These are phyloP conservation scores for Sebastes nivosus DNA, from an alignment of 2,797 vertebrate genomes.

Conservation along the genomic window DNA sequence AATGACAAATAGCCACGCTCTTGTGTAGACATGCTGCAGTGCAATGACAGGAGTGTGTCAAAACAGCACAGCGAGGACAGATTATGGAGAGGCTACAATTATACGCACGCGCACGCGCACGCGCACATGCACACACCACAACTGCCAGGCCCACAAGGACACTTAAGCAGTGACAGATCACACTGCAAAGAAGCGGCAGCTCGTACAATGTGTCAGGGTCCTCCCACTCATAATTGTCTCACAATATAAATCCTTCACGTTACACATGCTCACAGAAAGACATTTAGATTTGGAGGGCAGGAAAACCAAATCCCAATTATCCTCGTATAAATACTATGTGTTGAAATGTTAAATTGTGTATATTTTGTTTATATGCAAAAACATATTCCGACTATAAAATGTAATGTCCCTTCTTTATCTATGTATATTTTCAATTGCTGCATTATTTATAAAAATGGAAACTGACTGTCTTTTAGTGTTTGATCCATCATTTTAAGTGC, in stretches of 20 bases:
- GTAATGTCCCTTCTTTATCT: neutral
- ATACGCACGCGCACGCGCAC: constrained; percentile 2
- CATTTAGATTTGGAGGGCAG: constrained; percentile 12
- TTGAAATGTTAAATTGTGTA: neutral
- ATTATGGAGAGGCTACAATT: constrained; percentile 55
- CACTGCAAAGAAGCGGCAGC: constrained; percentile 56
- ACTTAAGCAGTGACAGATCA: constrained; percentile 60
- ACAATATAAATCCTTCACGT: constrained; percentile 61
- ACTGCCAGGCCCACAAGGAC: constrained; percentile 55
- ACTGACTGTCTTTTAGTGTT: neutral
- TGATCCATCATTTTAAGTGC: neutral
- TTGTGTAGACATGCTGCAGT: constrained; percentile 34
- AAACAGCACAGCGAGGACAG: constrained; percentile 52
- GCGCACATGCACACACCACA: constrained; percentile 16
- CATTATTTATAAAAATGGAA: neutral
- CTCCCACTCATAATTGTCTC: constrained; percentile 66
- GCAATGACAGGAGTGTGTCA: constrained; percentile 56
- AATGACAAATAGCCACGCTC: constrained; percentile 48
- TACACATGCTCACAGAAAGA: constrained; percentile 34
- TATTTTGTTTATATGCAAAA: neutral
- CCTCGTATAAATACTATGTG: constrained; percentile 6
- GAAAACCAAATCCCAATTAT: neutral
- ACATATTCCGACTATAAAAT: neutral
- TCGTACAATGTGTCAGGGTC: constrained; percentile 41
- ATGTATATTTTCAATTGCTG: neutral